Base-by-base conservation (phyloP, 2,888 invertebrate genomes). In the Strigamia crassipes region DNA sequence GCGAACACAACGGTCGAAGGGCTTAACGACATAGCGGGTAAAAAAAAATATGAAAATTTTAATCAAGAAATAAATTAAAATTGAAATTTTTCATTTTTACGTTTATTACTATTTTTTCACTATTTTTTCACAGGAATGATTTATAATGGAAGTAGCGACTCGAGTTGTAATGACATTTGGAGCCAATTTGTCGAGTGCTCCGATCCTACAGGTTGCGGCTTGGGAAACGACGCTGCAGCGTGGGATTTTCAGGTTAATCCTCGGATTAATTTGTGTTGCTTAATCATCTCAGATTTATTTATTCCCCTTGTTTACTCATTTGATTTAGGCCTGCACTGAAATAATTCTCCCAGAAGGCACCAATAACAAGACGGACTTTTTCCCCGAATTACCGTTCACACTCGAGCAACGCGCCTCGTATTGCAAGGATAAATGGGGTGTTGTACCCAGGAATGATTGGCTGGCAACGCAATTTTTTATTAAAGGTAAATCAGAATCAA, bases 151-250 rank as follows among this genome's bases (percentile, higher is more conserved):
- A 51, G 51, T 51, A 21, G 73, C 8, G 21, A 73, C 13, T 27
- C 31, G 2, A 73, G 3, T 73, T 87, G 87, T 84, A 85, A 85
- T 83, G 86, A 87, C 83, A 87, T 88, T 5, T 85, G 85, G 38
- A 83, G 84, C 0, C 87, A 88, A 83, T 88, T 86, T 84, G 85
- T 88, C 4, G 86, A 86, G 78, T 88, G 88, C 85, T 86, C 88
- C 38, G 88, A 88, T 84, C 88, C 88, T 12, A 88, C 88, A 10
- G 88, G 88, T 1, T 88, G 88, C 86, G 88, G 88, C 1, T 83
- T 85, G 6, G 88, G 88, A 0, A 83, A 85, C 13, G 85, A 85
- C 81, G 85, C 86, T 66, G 82, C 84, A 61, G 87, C 88, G 5
- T 88, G 88, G 88, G 87, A 88, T 83, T 88, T 85, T 83, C 88